Base-by-base conservation (phyloP, 2,888 invertebrate genomes). In the Meta bourneti region DNA sequence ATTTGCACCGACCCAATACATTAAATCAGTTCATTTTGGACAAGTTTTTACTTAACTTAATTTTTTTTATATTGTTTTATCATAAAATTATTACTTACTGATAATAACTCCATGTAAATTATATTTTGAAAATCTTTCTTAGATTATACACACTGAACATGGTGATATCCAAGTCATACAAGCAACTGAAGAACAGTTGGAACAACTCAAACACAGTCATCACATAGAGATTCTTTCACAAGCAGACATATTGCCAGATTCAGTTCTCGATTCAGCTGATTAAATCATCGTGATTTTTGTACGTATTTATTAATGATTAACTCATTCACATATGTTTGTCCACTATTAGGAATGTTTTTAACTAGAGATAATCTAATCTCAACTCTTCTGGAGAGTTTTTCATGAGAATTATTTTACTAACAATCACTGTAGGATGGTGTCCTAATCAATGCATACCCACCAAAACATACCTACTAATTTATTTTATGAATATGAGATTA, bases 111-210 rank as follows among this genome's bases (percentile, higher is more conserved):
- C 16, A 77, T 75, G 13, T 13, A 7, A 9, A 7, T 75, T 7
- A 75, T 79, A 19, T 6, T 52, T 51, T 79, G n/a, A 54, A 81
- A 7, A 71, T 34, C 34, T 34, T 34, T 19, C 7, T 5, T 71
- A 93, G 93, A 85, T 93, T 20, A 92, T 93, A n/a, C 93, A 93
- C 49, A 93, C 93, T 34, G 85, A 93, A n/a, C 92, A 93, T 61
- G 94, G 94, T 7, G 95, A 95, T 92, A 94, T 95, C 61, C 95
- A 95, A 93, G 95, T 95, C 48, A 93, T 95, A 16, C 95, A 95
- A 89, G 95, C 95, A 92, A 95, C 95, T 52, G 95, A 95, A 49
- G 95, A 95, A 94, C 95, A 95, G 92, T 94, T 95, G 51, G 95
- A 95, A 16, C 95, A 95, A 91, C 93, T 95, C 69, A 94, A 94